Evolutionary conservation across 2,113 vertebrate species (phyloP).

Genomic region (Bothrops jararaca): DNA sequence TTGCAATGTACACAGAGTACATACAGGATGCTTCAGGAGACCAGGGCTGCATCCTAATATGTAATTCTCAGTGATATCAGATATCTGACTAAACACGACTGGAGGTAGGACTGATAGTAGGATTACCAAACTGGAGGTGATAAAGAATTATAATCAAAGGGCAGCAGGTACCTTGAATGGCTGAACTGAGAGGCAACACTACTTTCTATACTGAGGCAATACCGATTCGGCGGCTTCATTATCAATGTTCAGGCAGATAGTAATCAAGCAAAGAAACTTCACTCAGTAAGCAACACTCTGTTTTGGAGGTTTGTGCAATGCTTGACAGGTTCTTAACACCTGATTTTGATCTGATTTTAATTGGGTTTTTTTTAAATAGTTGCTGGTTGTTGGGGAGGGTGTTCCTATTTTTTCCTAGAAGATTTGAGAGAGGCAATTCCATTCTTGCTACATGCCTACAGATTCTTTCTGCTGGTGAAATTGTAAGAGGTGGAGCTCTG

Average conservation of each 20-base stretch:
- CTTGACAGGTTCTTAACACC: background rate
- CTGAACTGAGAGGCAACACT: background rate
- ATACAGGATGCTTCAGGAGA: background rate
- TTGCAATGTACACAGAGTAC: background rate
- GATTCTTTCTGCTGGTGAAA: slow-evolving; percentile 57
- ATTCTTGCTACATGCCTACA: slow-evolving; percentile 26
- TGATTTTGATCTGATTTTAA: background rate
- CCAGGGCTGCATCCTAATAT: background rate
- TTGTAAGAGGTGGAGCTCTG: slow-evolving; percentile 58
- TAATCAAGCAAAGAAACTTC: background rate
- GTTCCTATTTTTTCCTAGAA: background rate
- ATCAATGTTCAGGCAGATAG: background rate
- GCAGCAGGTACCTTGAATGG: background rate
- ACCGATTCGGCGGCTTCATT: background rate
- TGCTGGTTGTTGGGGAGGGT: background rate
- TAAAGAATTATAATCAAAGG: background rate
- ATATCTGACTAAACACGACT: background rate
- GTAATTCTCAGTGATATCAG: background rate
- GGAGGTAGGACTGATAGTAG: background rate
- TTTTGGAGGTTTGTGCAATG: background rate
- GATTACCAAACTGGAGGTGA: background rate
- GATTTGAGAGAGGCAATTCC: background rate
- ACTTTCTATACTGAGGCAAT: background rate
- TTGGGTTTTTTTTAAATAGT: background rate
- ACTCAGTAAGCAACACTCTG: background rate